Evolutionary conservation across 2,113 vertebrate species (phyloP), one percentile per base, ranked within the genome.

Genomic region (Martes martes): DNA sequence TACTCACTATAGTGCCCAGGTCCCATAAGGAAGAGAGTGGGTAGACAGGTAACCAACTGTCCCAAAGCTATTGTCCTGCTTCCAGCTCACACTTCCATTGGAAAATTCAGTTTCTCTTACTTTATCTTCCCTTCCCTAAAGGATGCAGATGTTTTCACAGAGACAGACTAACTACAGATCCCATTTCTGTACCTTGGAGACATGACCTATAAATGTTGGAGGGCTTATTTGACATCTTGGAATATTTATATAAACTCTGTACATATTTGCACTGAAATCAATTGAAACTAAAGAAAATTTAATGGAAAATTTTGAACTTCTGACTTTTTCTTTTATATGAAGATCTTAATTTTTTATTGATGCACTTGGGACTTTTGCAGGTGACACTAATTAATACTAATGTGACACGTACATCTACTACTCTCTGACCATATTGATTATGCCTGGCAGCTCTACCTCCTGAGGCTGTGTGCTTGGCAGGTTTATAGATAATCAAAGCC

Each of bases 261-360:
- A 26, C 19, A 39, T 92, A 57, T 95, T 95, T 97, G 65, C 33
- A 36, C 31, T 63, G 36, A 95, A 96, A 92, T 74, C 74, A 84
- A 39, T 71, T 84, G 39, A 92, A 97, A 87, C 57, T 87, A 88
- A 96, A 88, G 47, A 91, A 89, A 85, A 84, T 65, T 39, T 19
- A 89, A 69, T 71, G 65, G 39, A 71, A 92, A 59, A 90, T 24
- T 67, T 80, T 96, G 78, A 73, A 88, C 31, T 88, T 52, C 23
- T 96, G 21, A 78, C 55, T 88, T 95, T 92, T 61, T 61, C 84
- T 95, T 94, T 42, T 78, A 61, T 31, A 67, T 65, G 73, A 94
- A 92, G 52, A 90, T 81, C 65, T 95, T 97, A 47, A 73, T 88
- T 96, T 96, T 96, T 93, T 92, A 73, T 80, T 95, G 78, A 89